These are phyloP conservation scores for Drosophila paracracens DNA, from an alignment of 2,888 invertebrate species.

Conservation along the genomic window DNA sequence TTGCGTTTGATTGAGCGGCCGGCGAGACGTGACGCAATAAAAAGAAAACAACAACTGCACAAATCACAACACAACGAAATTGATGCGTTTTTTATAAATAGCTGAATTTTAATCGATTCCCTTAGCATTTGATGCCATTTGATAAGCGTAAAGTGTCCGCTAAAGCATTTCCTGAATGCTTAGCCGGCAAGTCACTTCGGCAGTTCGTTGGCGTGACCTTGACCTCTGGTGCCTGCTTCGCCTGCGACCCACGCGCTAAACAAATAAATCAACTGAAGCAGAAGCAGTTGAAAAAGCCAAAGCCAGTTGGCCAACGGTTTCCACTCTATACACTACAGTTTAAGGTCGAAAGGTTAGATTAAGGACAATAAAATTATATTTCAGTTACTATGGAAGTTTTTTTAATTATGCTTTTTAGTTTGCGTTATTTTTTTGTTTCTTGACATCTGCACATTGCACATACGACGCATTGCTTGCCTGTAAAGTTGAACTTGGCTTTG, in stretches of 20 bases:
- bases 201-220: conserved; percentile 35
- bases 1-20: conserved; percentile 54
- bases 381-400: conserved; percentile 2
- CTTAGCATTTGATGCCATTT: conserved; percentile 61
- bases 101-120: conserved; percentile 64
- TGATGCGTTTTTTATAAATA: conserved; percentile 45
- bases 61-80: conserved; percentile 19
- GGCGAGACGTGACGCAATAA: conserved; percentile 13
- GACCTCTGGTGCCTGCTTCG: conserved; percentile 34
- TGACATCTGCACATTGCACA: conserved; percentile 47
- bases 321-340: conserved; percentile 16
- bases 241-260: conserved; percentile 42
- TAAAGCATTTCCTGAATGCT: conserved; percentile 56
- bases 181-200: conserved; percentile 29
- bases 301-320: conserved; percentile 29
- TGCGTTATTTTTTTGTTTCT: not conserved
- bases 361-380: not conserved
- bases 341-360: conserved; percentile 10
- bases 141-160: conserved; percentile 45
- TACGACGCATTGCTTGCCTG: conserved; percentile 56
- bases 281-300: conserved; percentile 20
- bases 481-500: conserved; percentile 50
- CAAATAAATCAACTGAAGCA: conserved; percentile 49
- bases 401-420: not conserved
- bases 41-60: conserved; percentile 1